Base-by-base conservation (phyloP, 2,888 invertebrate genomes). In the Rhaphigaster nebulosa region DNA sequence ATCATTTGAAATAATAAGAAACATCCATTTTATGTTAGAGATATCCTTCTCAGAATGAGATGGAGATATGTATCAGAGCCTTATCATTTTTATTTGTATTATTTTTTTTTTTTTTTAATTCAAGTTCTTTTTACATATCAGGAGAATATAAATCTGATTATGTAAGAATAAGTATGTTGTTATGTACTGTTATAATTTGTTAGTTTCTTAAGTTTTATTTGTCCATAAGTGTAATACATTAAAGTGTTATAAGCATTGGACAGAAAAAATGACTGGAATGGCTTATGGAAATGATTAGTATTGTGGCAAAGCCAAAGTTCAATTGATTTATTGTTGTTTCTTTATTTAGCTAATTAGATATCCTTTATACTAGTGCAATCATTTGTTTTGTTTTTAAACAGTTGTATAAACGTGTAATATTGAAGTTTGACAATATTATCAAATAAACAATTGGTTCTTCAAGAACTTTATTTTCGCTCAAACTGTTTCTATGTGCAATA, bases 401-500 rank as follows among this genome's bases (percentile, higher is more conserved):
- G 54, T 41, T 87, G 87, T 90, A 45, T 45, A 52, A 91, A 87
- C 38, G 34, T 60, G 41, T 91, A 70, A 84, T 91, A 90, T 91
- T 90, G n/a, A 89, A 56, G 91, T 90, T 90, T 91, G 54, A 80
- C 91, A 88, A 87, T 91, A 56, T 54, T 76, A 87, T 90, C 89
- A 56, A n/a, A 87, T 60, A 88, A 84, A 20, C 23, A 84, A 84
- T 26, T 50, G 84, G 84, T 88, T 88, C 88, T 50, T 89, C 70
- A 70, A 89, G 89, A 65, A 76, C 76, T 89, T 89, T 70, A 89
- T 89, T 88, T 89, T 90, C 54, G 91, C 91, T 91, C 90, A 90
- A 91, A 90, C 91, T 90, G 88, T 91, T 88, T 65, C 91, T 88
- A 92, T 91, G 92, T 92, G 92, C 92, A 92, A 92, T 92, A 92